These are phyloP conservation scores for Psammodynastes pulverulentus DNA, from an alignment of 2,113 vertebrate genomes.

Conservation along the genomic window DNA sequence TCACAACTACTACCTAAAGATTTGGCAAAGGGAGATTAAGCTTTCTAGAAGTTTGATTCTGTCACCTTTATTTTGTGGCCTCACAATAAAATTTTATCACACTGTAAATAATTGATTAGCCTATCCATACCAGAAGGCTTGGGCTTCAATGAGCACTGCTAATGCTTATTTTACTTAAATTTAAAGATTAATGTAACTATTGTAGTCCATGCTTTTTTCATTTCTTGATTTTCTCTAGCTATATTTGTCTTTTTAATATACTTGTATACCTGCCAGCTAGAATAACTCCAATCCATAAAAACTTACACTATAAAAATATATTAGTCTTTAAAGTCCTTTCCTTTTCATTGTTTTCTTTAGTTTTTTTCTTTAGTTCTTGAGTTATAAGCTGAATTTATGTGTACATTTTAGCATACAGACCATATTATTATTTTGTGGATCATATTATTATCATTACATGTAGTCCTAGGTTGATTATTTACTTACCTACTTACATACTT, in stretches of 20 bases:
- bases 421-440: slow-evolving; percentile 33
- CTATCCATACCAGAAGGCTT: not conserved
- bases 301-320: not conserved
- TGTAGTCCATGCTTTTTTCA: not conserved
- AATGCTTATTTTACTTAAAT: not conserved
- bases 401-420: slow-evolving; percentile 43
- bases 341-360: not conserved
- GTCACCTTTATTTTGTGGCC: not conserved
- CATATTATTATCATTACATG: not conserved
- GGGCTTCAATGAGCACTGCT: not conserved
- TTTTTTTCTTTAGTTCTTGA: not conserved
- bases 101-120: not conserved
- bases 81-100: not conserved
- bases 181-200: not conserved
- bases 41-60: not conserved
- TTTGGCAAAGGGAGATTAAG: not conserved
- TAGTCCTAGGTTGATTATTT: not conserved
- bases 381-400: not conserved
- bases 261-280: not conserved
- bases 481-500: not conserved
- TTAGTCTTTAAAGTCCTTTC: not conserved
- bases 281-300: not conserved
- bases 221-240: not conserved
- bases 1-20: not conserved
- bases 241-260: not conserved